These are phyloP conservation scores for Drosophila falleni DNA, from an alignment of 2,888 invertebrate genomes.

Conservation along the genomic window DNA sequence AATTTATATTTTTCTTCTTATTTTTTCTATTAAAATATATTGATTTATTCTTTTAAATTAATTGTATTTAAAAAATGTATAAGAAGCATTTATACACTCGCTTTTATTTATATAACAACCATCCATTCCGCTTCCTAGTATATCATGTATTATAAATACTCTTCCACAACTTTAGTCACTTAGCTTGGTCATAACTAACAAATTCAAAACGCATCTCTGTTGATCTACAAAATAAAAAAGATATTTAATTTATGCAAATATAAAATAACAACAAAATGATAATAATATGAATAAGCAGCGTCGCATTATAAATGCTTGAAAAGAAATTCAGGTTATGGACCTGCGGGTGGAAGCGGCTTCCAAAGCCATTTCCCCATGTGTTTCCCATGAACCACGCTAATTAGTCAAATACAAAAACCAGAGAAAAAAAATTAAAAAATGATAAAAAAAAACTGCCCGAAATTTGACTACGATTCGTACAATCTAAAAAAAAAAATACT, in stretches of 20 bases:
- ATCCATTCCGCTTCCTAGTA: neutral
- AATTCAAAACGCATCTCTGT: conserved; percentile 29
- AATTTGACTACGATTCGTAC: conserved; percentile 24
- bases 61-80: neutral
- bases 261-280: conserved; percentile 18
- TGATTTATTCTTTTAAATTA: neutral
- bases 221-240: conserved; percentile 41
- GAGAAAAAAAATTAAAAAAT: conserved; percentile 26
- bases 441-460: conserved; percentile 30
- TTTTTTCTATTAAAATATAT: neutral
- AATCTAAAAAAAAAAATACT: conserved; percentile 30
- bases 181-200: conserved; percentile 4
- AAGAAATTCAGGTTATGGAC: conserved; percentile 68
- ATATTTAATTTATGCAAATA: conserved; percentile 73
- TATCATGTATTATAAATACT: neutral
- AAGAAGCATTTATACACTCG: neutral
- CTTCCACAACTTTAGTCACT: conserved; percentile 6
- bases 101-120: neutral
- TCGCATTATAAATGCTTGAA: conserved; percentile 72
- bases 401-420: conserved; percentile 73
- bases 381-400: conserved; percentile 77
- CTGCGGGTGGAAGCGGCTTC: conserved; percentile 61
- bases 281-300: conserved; percentile 54
- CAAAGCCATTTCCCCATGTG: conserved; percentile 60
- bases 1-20: no score